Conservation (phyloP, 64 coral and sea anemone species). For the Catalaphyllia jardinei region DNA sequence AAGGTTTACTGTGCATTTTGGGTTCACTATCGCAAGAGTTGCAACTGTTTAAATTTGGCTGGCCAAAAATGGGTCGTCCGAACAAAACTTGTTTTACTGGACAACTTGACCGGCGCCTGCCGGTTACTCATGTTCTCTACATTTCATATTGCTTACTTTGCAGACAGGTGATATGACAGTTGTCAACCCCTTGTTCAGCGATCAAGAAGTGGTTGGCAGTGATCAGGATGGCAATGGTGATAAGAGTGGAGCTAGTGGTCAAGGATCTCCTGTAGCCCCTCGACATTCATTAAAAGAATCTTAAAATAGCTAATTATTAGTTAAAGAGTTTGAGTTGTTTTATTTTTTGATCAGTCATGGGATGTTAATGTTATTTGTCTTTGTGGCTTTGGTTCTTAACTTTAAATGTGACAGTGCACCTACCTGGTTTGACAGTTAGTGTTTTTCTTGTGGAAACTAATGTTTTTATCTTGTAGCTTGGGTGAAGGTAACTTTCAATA, state of each 20-base stretch:
- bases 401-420: neutral
- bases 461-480: neutral
- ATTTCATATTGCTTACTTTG: neutral
- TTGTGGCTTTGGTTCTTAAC: slow-evolving; percentile 14
- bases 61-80: too few species aligned
- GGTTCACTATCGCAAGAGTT: too few species aligned
- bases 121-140: neutral
- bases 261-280: slow-evolving; percentile 71
- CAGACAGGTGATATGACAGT: slow-evolving; percentile 99
- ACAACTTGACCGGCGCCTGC: too few species aligned
- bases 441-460: neutral
- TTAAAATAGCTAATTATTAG: slow-evolving; percentile 30
- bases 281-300: slow-evolving; percentile 45
- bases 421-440: neutral
- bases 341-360: slow-evolving; percentile 40
- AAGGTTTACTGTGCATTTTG: too few species aligned
- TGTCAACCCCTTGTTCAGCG: slow-evolving; percentile 98
- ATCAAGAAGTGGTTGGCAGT: slow-evolving; percentile 89
- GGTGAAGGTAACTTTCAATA: neutral
- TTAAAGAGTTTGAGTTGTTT: slow-evolving; percentile 27
- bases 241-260: slow-evolving; percentile 74
- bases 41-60: too few species aligned
- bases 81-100: too few species aligned
- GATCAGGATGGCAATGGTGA: slow-evolving; percentile 87
- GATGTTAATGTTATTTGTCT: slow-evolving; percentile 9